Percentiles rank a stretch among this genome's conserved stretches.
Conservation (phyloP, 92 coral and sea anemone genomes). For the Hydrozoanthus gracilis region DNA sequence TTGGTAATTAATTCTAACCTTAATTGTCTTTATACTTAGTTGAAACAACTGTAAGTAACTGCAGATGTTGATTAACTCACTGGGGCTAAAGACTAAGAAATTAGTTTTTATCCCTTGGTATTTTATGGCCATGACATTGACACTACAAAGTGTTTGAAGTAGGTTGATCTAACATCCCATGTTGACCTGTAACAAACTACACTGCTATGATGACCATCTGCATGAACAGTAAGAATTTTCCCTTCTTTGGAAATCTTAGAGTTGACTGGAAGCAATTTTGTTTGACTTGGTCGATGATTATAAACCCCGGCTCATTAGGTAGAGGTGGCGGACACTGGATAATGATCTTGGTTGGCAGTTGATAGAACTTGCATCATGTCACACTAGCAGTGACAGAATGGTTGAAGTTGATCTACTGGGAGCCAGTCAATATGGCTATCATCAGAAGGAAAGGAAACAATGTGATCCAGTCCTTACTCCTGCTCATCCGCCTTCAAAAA, state of each 20-base stretch:
- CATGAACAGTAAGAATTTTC: background rate
- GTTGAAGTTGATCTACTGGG: slow-evolving; percentile 6
- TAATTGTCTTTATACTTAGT: too few species aligned
- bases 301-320: background rate
- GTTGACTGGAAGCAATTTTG: background rate
- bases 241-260: background rate
- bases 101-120: too few species aligned
- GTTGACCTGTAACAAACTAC: background rate
- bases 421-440: slow-evolving; percentile 19
- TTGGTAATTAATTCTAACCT: too few species aligned
- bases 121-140: too few species aligned
- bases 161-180: background rate
- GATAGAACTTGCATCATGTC: background rate
- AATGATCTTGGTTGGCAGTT: background rate
- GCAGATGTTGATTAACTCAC: too few species aligned
- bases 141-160: too few species aligned
- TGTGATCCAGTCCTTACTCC: slow-evolving; percentile 5
- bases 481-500: slow-evolving; percentile 70
- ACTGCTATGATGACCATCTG: background rate
- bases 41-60: too few species aligned
- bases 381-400: slow-evolving; percentile 9
- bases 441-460: background rate
- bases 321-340: slow-evolving; percentile 5
- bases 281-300: background rate
- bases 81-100: too few species aligned